Percentiles rank a stretch among this genome's conserved stretches.
These are phyloP conservation scores for Salvelinus namaycush DNA, from an alignment of 2,113 vertebrate genomes.

Conservation along the genomic window DNA sequence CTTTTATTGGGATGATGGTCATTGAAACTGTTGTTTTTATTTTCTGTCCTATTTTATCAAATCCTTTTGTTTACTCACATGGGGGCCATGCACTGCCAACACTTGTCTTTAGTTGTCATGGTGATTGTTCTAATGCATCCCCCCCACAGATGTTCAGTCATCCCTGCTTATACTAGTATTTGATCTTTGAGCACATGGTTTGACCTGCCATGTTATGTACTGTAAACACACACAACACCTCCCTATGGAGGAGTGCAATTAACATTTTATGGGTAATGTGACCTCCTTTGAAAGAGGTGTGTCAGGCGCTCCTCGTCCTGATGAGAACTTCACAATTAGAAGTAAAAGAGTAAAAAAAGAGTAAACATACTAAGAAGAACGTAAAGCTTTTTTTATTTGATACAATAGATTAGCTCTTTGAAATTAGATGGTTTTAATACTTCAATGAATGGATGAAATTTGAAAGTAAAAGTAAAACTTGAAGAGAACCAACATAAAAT, in stretches of 20 bases:
- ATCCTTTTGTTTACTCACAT: constrained; percentile 57
- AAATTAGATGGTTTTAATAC: not conserved
- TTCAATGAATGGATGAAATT: constrained; percentile 9
- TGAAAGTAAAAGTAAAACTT: not conserved
- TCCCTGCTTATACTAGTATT: constrained; percentile 33
- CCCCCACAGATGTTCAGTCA: constrained; percentile 56
- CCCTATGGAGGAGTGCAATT: constrained; percentile 37
- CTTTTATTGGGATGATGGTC: not conserved
- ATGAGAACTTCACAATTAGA: not conserved
- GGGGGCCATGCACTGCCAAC: constrained; percentile 41
- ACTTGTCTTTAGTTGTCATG: constrained; percentile 44
- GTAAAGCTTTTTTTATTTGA: not conserved
- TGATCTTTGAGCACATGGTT: constrained; percentile 51
- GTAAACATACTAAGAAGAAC: not conserved
- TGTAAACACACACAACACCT: constrained; percentile 49
- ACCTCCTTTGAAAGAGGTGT: constrained; percentile 19
- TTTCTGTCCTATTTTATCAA: not conserved
- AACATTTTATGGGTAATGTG: constrained; percentile 50
- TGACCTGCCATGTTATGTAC: constrained; percentile 57
- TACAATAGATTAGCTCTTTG: not conserved
- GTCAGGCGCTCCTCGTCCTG: not conserved
- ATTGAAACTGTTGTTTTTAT: not conserved
- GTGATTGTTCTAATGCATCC: constrained; percentile 50
- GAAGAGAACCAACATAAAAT: constrained; percentile 35
- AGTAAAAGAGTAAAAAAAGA: not conserved